These are phyloP conservation scores for Drosophila kuntzei DNA, from an alignment of 2,888 invertebrate species.

Conservation along the genomic window DNA sequence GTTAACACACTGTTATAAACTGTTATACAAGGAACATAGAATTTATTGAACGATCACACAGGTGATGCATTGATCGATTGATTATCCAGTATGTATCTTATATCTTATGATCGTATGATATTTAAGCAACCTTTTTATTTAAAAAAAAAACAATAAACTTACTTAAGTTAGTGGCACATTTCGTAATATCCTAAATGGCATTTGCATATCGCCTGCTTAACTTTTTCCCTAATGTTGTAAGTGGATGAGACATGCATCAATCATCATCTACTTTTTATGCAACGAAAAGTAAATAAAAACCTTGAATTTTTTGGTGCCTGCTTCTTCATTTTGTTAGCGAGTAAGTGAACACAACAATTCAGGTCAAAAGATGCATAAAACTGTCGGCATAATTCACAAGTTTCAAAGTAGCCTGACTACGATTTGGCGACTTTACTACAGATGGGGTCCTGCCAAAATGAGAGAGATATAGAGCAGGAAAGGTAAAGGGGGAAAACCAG, in stretches of 20 bases:
- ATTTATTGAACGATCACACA: no score
- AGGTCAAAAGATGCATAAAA: constrained; percentile 67
- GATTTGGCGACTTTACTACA: constrained; percentile 39
- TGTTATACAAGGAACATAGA: not conserved
- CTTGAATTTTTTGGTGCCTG: constrained; percentile 1
- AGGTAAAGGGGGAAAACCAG: not conserved
- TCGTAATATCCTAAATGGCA: not conserved
- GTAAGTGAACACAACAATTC: constrained; percentile 39
- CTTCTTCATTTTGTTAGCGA: not conserved
- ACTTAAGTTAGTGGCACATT: not conserved
- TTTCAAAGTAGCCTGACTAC: constrained; percentile 40
- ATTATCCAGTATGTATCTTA: not conserved
- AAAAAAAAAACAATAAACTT: not conserved
- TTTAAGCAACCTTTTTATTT: not conserved
- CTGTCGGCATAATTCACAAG: constrained; percentile 69
- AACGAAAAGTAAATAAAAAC: constrained; percentile 8
- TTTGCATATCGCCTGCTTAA: constrained; percentile 5
- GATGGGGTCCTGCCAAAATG: constrained; percentile 1
- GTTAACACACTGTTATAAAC: not conserved
- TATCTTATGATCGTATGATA: not conserved
- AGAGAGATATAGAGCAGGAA: not conserved
- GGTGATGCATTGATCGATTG: not conserved
- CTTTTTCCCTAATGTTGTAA: constrained; percentile 4
- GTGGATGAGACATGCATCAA: constrained; percentile 25
- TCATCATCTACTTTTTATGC: constrained; percentile 29